phyloP scores from a whole-genome alignment of 2,888 invertebrate species.

The Leucania comma region DNA sequence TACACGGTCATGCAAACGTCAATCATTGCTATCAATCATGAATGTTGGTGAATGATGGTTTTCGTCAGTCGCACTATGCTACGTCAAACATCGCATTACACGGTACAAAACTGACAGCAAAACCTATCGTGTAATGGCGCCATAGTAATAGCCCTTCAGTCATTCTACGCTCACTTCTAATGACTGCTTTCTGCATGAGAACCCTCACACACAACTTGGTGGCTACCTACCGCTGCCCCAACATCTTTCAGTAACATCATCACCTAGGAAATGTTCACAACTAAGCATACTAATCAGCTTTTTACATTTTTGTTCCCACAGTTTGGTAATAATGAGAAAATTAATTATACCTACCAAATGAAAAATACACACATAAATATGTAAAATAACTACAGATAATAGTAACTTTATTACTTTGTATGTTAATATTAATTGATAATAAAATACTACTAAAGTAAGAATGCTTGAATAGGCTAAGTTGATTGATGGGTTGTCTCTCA shows the following conservation, averaged over 20 bases:
- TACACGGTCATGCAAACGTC: no score
- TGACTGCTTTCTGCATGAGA: neutral
- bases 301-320: constrained; percentile 54
- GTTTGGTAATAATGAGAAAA: constrained; percentile 42
- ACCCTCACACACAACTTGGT: neutral
- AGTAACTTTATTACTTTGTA: neutral
- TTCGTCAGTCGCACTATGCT: no score
- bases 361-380: constrained; percentile 22
- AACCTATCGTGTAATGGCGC: no score
- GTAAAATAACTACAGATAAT: constrained; percentile 9
- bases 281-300: constrained; percentile 5
- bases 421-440: neutral
- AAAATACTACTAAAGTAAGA: neutral
- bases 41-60: no score
- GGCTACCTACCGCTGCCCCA: no score
- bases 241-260: neutral
- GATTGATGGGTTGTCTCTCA: neutral
- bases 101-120: no score
- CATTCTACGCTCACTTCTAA: neutral
- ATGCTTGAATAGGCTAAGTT: neutral
- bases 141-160: no score
- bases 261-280: constrained; percentile 20
- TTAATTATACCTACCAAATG: constrained; percentile 30
- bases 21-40: no score
- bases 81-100: no score